Conservation (phyloP, 2,113 vertebrate species). For the Xiphias gladius region DNA sequence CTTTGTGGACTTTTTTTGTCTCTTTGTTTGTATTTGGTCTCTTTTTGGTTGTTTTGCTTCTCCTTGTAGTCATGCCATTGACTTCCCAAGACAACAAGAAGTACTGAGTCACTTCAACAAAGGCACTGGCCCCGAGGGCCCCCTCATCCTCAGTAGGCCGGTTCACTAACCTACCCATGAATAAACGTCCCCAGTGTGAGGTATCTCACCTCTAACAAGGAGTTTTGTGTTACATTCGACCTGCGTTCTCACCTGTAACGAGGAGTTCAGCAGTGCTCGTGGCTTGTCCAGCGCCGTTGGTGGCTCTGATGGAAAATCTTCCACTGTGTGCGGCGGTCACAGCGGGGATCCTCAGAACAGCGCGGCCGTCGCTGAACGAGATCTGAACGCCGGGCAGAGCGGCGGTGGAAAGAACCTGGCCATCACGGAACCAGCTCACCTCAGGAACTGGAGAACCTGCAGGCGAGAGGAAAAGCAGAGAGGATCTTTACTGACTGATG, state of each 20-base stretch:
- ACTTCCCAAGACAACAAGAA: no score
- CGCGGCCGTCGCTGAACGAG: constrained; percentile 98
- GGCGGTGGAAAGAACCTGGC: constrained; percentile 96
- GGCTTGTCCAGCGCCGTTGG: constrained; percentile 97
- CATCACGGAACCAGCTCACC: constrained; percentile 99
- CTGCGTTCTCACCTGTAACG: constrained; percentile 87
- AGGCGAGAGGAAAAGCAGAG: constrained; percentile 84
- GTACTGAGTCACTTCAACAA: no score
- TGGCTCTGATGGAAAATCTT: constrained; percentile 94
- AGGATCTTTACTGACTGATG: neutral
- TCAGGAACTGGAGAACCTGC: constrained; percentile 98
- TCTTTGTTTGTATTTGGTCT: no score
- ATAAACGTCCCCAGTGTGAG: no score
- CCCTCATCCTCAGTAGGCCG: no score
- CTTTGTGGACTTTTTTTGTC: no score
- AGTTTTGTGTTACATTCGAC: neutral
- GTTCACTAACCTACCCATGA: no score
- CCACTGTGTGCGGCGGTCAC: constrained; percentile 94
- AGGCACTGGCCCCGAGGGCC: no score
- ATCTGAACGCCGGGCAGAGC: constrained; percentile 95
- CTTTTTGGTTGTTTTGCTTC: no score
- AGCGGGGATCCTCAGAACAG: constrained; percentile 93
- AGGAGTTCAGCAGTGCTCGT: constrained; percentile 98
- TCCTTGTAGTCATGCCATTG: no score
- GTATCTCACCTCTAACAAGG: no score